A percentile compares a stretch with the other conserved stretches of the same genome.
phyloP scores from a whole-genome alignment of 2,113 vertebrate species.

The Manacus vitellinus region DNA sequence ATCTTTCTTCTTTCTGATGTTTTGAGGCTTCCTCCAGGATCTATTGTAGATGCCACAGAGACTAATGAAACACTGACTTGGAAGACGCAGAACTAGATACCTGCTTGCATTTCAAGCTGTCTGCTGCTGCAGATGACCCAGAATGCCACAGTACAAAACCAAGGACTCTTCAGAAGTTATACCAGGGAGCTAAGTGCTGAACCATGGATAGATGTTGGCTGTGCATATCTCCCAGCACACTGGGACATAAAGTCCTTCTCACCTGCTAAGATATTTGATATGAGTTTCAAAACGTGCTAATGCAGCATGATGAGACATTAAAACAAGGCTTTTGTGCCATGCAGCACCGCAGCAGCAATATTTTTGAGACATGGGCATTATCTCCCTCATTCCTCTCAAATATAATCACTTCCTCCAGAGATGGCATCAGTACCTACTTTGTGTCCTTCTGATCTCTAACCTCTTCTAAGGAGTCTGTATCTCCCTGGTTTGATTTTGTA shows the following conservation, averaged over 20 bases:
- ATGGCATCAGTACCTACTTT: not conserved
- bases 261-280: not conserved
- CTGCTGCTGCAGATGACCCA: not conserved
- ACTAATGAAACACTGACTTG: not conserved
- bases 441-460: not conserved
- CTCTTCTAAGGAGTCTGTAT: not conserved
- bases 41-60: not conserved
- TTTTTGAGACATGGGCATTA: not conserved
- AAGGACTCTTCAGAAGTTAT: not conserved
- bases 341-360: rapidly evolving
- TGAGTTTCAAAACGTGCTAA: rapidly evolving
- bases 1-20: not conserved
- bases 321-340: not conserved
- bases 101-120: not conserved
- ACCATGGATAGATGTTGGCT: not conserved
- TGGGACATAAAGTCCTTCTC: not conserved
- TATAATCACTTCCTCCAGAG: not conserved
- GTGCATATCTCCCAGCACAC: not conserved
- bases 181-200: not conserved
- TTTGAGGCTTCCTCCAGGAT: not conserved
- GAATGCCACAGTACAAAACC: not conserved
- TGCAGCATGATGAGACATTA: rapidly evolving
- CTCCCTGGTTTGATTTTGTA: not conserved
- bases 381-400: not conserved
- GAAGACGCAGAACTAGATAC: not conserved